Evolutionary conservation across 1,140 invertebrate genomes (phyloP).

Genomic region (Calycopis cecrops): DNA sequence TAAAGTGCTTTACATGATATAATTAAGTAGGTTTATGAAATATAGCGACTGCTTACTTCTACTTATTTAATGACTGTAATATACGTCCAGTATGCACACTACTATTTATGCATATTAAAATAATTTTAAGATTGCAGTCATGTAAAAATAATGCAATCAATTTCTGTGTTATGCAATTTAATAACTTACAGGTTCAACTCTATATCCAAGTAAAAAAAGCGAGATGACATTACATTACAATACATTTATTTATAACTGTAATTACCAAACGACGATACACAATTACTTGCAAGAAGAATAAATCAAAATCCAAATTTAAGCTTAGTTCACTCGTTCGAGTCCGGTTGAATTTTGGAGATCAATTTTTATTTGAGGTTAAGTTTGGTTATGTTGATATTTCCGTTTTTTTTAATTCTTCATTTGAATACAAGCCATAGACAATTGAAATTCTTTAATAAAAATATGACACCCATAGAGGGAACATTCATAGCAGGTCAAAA

Average conservation of each 20-base stretch:
- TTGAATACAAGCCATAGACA: too few relatives aligned
- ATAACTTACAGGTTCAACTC: slow-evolving; percentile 28
- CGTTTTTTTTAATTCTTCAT: not conserved
- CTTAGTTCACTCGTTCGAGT: too few relatives aligned
- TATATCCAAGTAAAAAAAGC: slow-evolving; percentile 29
- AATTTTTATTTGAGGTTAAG: not conserved
- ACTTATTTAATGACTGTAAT: too few relatives aligned
- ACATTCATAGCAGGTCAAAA: too few relatives aligned
- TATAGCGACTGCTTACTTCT: too few relatives aligned
- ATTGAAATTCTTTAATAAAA: too few relatives aligned
- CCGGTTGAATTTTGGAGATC: too few relatives aligned
- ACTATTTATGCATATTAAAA: not conserved
- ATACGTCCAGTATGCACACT: too few relatives aligned
- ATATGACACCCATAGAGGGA: too few relatives aligned
- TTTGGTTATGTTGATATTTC: slow-evolving; percentile 4
- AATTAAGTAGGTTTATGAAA: too few relatives aligned
- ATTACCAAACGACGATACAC: not conserved
- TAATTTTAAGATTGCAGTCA: not conserved
- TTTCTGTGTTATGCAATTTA: slow-evolving; percentile 21
- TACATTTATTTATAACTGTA: not conserved
- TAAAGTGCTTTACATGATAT: too few relatives aligned
- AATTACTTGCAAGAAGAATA: not conserved
- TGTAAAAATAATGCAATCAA: slow-evolving; percentile 3
- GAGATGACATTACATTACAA: slow-evolving; percentile 24
- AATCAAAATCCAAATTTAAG: too few relatives aligned